Base-by-base conservation (phyloP, 2,888 invertebrate species). In the Limnephilus marmoratus region DNA sequence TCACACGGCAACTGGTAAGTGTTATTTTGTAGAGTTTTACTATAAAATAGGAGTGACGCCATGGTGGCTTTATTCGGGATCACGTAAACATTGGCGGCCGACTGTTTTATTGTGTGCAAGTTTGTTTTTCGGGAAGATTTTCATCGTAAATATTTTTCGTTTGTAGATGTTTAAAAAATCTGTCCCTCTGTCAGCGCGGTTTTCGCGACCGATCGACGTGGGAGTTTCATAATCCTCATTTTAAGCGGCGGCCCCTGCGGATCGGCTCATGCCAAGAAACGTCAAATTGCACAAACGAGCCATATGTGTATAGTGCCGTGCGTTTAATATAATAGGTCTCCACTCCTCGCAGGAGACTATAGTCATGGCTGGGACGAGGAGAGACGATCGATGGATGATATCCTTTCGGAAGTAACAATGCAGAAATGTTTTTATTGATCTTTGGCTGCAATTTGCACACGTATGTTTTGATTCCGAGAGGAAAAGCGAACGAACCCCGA, bases 1-100 rank as follows among this genome's bases (percentile, higher is more conserved):
- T 96, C 94, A 95, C 97, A 94, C 96, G 97, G 94, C 97, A 97
- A 94, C 96, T 97, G 96, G 97, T 97, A 95, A 97, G 97, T 96
- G 95, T 90, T 90, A 91, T 92, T 94, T 95, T 81, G 49, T 5
- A 2, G 37, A 81, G 81, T 91, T 91, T 93, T 88, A 37, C 49
- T 24, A 53, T 82, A 90, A 93, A 93, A 93, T 93, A 93, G 96
- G 96, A 96, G 96, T 96, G 96, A 96, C 97, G 97, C 97, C 97
- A 97, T 97, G 96, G 96, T 96, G 96, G 96, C 96, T 96, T 96
- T 96, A 96, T 96, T 96, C 96, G 96, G 96, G 96, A 96, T 96
- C 97, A 97, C 97, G 97, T 97, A 97, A 96, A 96, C 96, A 96
- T 93, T 94, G 93, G 85, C 93, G 37, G 93, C 91, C 88, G 93